Conservation (phyloP, 2,113 vertebrate genomes). For the Recurvirostra avosetta region DNA sequence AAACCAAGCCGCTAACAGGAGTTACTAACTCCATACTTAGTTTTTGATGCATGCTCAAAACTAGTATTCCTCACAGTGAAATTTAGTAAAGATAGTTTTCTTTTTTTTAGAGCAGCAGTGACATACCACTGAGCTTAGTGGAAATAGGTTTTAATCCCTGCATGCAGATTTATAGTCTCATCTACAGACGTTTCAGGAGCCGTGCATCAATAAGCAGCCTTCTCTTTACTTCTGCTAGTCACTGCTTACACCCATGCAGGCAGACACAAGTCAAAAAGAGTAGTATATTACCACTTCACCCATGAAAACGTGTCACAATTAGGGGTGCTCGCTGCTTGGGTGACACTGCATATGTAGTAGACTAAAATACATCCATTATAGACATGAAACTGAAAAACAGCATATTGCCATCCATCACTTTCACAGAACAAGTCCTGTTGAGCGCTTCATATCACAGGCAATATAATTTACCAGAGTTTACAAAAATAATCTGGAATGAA, state of each 20-base stretch:
- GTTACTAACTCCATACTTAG: neutral
- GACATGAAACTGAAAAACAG: too few relatives aligned
- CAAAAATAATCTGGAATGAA: neutral
- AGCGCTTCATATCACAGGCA: neutral
- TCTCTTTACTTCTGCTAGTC: neutral
- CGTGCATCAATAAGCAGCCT: neutral
- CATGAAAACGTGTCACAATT: neutral
- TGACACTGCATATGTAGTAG: too few relatives aligned
- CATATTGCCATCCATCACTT: too few relatives aligned
- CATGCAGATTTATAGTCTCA: neutral
- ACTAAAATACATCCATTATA: too few relatives aligned
- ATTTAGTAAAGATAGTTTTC: neutral
- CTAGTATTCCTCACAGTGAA: neutral
- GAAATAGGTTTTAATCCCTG: neutral
- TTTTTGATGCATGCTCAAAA: neutral
- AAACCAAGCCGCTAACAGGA: neutral
- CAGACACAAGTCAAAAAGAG: neutral
- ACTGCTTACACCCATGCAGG: neutral
- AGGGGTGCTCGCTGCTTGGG: neutral
- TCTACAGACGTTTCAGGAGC: neutral
- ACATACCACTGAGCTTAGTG: neutral
- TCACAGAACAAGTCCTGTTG: neutral
- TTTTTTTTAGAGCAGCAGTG: neutral
- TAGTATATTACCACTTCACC: neutral
- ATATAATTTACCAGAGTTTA: neutral